Percentiles rank a stretch among this genome's conserved stretches.
Conservation (phyloP, 2,888 invertebrate species). For the Troglohyphantes excavatus region DNA sequence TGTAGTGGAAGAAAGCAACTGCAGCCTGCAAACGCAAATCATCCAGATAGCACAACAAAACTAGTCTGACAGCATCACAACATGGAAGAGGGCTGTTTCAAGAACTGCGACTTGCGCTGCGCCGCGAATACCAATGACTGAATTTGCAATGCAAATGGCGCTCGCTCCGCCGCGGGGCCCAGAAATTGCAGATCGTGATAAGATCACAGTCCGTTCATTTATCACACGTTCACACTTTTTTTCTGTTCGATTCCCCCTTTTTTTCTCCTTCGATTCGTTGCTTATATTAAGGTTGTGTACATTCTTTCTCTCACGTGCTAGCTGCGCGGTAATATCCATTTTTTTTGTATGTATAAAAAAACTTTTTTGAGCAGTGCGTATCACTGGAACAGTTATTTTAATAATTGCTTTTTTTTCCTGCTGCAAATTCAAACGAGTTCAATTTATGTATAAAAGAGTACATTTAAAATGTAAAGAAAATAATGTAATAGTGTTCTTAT, state of each 20-base stretch:
- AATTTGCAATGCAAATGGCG: conserved; percentile 64
- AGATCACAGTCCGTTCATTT: conserved; percentile 65
- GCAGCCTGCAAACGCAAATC: conserved; percentile 13
- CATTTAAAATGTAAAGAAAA: too few species aligned
- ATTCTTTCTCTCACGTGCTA: conserved; percentile 27
- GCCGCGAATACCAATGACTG: conserved; percentile 51
- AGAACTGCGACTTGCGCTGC: conserved; percentile 58
- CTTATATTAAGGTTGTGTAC: conserved; percentile 5
- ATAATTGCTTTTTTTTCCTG: background rate
- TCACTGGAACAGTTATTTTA: background rate
- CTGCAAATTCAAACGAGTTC: background rate
- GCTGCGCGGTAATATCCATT: background rate
- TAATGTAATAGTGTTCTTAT: too few species aligned
- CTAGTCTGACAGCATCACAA: conserved; percentile 67
- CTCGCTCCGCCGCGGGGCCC: conserved; percentile 19
- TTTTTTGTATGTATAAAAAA: background rate
- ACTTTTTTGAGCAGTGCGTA: background rate
- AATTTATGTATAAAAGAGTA: background rate
- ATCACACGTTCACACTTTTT: conserved; percentile 73
- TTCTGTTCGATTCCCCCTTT: background rate
- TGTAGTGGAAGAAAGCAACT: background rate
- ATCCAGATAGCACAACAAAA: conserved; percentile 55
- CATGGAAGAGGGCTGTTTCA: conserved; percentile 70
- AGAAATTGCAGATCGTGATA: conserved; percentile 60
- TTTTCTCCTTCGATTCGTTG: background rate